phyloP scores from a whole-genome alignment of 2,797 vertebrate species.

The Macroramphosus scolopax region DNA sequence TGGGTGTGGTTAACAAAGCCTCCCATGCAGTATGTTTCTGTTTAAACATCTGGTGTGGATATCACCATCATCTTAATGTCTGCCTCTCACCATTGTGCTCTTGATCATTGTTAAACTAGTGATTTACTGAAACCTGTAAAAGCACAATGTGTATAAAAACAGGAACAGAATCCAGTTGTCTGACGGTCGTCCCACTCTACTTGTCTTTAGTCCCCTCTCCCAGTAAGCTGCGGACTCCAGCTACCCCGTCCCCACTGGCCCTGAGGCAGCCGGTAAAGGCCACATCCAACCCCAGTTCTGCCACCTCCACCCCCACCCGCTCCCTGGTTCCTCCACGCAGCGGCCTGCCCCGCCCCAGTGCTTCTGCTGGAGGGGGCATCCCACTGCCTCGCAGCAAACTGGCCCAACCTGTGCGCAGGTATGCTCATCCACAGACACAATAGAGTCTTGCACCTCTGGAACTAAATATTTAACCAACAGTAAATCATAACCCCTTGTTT shows the following conservation, averaged over 20 bases:
- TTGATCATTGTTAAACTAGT: constrained; percentile 29
- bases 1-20: constrained; percentile 25
- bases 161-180: no score
- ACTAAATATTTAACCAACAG: background rate
- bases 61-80: background rate
- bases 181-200: constrained; percentile 10
- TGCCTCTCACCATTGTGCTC: constrained; percentile 30
- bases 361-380: constrained; percentile 83
- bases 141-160: no score
- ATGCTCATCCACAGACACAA: constrained; percentile 13
- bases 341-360: constrained; percentile 91
- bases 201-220: constrained; percentile 88
- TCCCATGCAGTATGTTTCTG: no score
- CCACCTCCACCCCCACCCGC: constrained; percentile 85
- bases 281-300: constrained; percentile 83
- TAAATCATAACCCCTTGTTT: no score
- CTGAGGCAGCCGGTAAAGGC: constrained; percentile 93
- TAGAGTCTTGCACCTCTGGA: background rate
- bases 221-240: constrained; percentile 92
- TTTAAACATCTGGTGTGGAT: no score
- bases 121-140: no score
- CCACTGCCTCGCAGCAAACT: constrained; percentile 97
- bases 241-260: constrained; percentile 89
- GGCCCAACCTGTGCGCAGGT: constrained; percentile 97
- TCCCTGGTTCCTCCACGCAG: constrained; percentile 85